phyloP scores from a whole-genome alignment of 2,113 vertebrate genomes.

The Pelvicachromis taeniatus region DNA sequence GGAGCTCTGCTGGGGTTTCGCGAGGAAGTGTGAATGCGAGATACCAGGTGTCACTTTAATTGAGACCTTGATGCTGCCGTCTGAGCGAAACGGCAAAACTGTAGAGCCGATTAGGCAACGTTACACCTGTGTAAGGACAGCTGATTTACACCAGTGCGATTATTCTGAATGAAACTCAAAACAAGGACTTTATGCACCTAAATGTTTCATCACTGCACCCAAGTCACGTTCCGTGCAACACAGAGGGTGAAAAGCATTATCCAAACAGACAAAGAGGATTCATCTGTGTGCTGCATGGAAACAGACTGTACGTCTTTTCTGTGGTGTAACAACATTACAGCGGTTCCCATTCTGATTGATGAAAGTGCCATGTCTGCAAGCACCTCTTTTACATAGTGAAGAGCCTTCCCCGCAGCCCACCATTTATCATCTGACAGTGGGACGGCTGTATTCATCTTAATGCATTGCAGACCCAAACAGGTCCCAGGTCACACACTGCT shows the following conservation, averaged over 20 bases:
- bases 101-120: neutral
- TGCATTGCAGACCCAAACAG: slow-evolving; percentile 47
- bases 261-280: neutral
- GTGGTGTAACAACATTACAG: slow-evolving; percentile 64
- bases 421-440: slow-evolving; percentile 64
- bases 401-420: slow-evolving; percentile 45
- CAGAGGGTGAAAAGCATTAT: neutral
- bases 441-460: slow-evolving; percentile 67
- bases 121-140: neutral
- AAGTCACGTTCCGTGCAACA: neutral
- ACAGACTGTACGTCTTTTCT: slow-evolving; percentile 31
- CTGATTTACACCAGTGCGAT: slow-evolving; percentile 11
- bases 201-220: neutral
- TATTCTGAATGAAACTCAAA: neutral
- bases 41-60: slow-evolving; percentile 38
- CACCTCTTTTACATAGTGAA: slow-evolving; percentile 70
- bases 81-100: slow-evolving; percentile 8
- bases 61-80: slow-evolving; percentile 21
- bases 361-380: slow-evolving; percentile 60
- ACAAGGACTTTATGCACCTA: neutral
- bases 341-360: slow-evolving; percentile 65
- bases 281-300: slow-evolving; percentile 1
- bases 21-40: slow-evolving; percentile 12
- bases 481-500: slow-evolving; percentile 33
- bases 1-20: neutral